These are phyloP conservation scores for Hydractinia echinata DNA, from an alignment of 30 jellyfish, hydroid and myxozoan species.

Conservation along the genomic window DNA sequence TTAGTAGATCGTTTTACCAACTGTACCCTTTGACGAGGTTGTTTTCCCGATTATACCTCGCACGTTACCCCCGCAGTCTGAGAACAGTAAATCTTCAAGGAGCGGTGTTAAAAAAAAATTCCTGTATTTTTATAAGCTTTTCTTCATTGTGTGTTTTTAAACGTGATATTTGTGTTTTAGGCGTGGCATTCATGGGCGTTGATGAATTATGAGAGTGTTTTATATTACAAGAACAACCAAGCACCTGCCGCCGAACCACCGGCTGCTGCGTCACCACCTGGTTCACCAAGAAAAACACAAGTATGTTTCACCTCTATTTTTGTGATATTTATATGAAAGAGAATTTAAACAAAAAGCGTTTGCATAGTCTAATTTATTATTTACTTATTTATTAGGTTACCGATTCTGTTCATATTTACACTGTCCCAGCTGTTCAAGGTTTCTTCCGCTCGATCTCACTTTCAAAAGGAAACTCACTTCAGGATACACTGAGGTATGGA, in stretches of 20 bases:
- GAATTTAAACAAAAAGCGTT: background rate
- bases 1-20: slow-evolving; percentile 2
- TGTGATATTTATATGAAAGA: background rate
- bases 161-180: slow-evolving; percentile 5
- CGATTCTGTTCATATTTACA: slow-evolving; percentile 60
- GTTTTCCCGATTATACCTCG: too few species aligned
- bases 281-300: slow-evolving; percentile 63
- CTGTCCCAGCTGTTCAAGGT: slow-evolving; percentile 97
- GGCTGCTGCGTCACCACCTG: slow-evolving; percentile 77
- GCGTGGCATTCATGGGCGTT: slow-evolving; percentile 98
- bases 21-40: background rate
- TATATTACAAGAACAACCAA: slow-evolving; percentile 72
- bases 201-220: slow-evolving; percentile 96
- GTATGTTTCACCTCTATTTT: slow-evolving; percentile 25
- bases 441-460: slow-evolving; percentile 85
- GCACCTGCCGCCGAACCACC: slow-evolving; percentile 48
- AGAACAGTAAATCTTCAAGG: too few species aligned
- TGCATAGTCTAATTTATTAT: background rate
- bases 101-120: too few species aligned
- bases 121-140: background rate
- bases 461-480: slow-evolving; percentile 78
- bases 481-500: slow-evolving; percentile 85
- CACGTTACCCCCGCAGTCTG: too few species aligned
- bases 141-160: background rate
- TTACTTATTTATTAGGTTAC: slow-evolving; percentile 39